Evolutionary conservation across 2,113 vertebrate species (phyloP).

Genomic region (Bungarus multicinctus): DNA sequence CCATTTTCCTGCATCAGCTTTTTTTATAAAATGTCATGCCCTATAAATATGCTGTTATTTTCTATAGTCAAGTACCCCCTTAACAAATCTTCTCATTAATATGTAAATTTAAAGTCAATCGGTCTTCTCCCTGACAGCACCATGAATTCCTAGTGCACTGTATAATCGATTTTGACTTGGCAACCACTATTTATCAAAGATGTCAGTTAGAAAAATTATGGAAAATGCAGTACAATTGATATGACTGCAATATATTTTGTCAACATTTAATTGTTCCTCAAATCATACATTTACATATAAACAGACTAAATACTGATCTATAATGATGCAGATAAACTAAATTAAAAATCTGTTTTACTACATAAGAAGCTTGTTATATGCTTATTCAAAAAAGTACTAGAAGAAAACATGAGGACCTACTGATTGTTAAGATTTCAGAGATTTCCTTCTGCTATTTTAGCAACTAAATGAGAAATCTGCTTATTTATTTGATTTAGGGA

Average conservation of each 20-base stretch:
- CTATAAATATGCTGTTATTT: conserved; percentile 98
- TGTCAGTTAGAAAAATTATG: conserved; percentile 87
- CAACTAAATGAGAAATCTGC: conserved; percentile 54
- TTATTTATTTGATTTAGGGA: background rate
- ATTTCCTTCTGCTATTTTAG: conserved; percentile 25
- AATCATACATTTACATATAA: conserved; percentile 86
- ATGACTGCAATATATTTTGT: conserved; percentile 83
- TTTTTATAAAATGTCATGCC: conserved; percentile 99
- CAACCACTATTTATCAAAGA: conserved; percentile 89
- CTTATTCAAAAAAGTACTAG: conserved; percentile 71
- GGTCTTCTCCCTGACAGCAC: conserved; percentile 90
- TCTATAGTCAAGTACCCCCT: conserved; percentile 94
- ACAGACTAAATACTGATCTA: conserved; percentile 80
- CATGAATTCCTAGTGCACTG: conserved; percentile 91
- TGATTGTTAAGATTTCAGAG: conserved; percentile 40
- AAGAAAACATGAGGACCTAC: conserved; percentile 57
- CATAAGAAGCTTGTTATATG: conserved; percentile 67
- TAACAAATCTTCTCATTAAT: conserved; percentile 99
- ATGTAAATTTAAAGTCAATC: conserved; percentile 99
- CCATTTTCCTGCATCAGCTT: conserved; percentile 99
- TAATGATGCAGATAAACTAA: conserved; percentile 83
- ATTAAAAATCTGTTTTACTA: conserved; percentile 78
- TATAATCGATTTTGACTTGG: conserved; percentile 97
- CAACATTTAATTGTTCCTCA: conserved; percentile 86
- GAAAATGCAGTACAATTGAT: conserved; percentile 81